phyloP scores from a whole-genome alignment of 2,113 vertebrate species.

The Charina bottae region DNA sequence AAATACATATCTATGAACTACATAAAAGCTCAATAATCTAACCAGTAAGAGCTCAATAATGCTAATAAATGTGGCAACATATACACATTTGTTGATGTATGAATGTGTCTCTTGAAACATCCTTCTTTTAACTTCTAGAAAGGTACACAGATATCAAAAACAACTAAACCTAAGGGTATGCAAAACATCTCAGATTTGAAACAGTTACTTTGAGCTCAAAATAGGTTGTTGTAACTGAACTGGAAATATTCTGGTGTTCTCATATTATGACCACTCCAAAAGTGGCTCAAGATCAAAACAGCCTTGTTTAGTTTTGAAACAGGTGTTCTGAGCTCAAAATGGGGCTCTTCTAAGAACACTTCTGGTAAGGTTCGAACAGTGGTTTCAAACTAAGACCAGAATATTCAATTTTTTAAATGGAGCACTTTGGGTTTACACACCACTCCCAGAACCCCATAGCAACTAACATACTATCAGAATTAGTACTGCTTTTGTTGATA shows the following conservation, averaged over 20 bases:
- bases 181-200: not conserved
- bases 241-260: not conserved
- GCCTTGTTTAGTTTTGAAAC: not conserved
- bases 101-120: not conserved
- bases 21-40: not conserved
- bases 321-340: not conserved
- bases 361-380: not conserved
- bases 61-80: not conserved
- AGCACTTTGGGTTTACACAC: not conserved
- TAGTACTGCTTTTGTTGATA: not conserved
- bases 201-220: not conserved
- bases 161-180: not conserved
- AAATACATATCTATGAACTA: not conserved
- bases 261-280: not conserved
- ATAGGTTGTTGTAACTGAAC: not conserved
- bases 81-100: not conserved
- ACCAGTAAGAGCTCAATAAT: not conserved
- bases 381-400: not conserved
- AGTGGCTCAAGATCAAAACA: not conserved
- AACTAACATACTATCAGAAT: not conserved
- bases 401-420: not conserved
- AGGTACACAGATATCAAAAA: not conserved
- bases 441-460: not conserved
- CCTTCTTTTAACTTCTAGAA: not conserved
- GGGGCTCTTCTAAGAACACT: not conserved